Conservation (phyloP, 2,113 vertebrate species). For the Bos taurus region ARS-UCD2.0 NC_037344.1:39743501-39744000, state of each 20-base stretch:
- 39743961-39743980: background rate
- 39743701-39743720: background rate
- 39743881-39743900: background rate
- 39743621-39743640: background rate
- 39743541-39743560: background rate
- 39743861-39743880: background rate
- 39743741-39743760: background rate
- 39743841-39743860: background rate
- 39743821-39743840: background rate
- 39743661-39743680: background rate
- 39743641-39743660: background rate
- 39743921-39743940: background rate
- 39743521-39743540: background rate
- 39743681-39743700: background rate
- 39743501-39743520: background rate
- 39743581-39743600: background rate
- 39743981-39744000: background rate
- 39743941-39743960: background rate
- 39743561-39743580: background rate
- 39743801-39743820: background rate
- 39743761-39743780: background rate
- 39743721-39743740: background rate
- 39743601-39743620: background rate
- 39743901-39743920: background rate
- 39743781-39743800: background rate